A percentile compares a stretch with the other conserved stretches of the same genome.
Evolutionary conservation across 2,797 vertebrate genomes (phyloP).

Genomic region (Xiphorhynchus erythropygius): DNA sequence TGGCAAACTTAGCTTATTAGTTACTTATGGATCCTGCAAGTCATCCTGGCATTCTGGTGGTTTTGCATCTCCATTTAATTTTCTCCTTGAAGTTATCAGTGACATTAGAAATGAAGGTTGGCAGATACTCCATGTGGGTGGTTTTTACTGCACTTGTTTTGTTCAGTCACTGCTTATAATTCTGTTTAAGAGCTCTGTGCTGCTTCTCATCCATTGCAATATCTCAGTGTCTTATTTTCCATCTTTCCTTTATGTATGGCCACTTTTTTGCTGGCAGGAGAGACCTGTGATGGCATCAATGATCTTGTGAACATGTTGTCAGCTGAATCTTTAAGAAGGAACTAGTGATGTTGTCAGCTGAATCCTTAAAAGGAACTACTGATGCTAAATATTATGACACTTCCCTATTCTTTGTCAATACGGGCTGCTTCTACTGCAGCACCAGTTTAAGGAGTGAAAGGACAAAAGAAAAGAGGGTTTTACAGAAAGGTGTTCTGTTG

Average conservation of each 20-base stretch:
- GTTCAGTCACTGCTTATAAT: conserved; percentile 15
- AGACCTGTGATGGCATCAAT: background rate
- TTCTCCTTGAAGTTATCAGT: conserved; percentile 59
- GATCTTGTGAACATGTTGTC: background rate
- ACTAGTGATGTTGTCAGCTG: background rate
- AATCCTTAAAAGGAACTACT: background rate
- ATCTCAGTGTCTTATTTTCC: background rate
- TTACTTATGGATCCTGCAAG: conserved; percentile 53
- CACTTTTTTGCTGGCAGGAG: background rate
- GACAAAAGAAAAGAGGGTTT: background rate
- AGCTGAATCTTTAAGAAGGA: background rate
- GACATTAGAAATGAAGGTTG: conserved; percentile 47
- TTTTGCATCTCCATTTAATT: conserved; percentile 49
- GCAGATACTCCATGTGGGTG: conserved; percentile 32
- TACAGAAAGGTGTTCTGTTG: background rate
- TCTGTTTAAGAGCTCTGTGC: background rate
- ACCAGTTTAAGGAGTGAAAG: background rate
- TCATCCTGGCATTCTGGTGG: conserved; percentile 36
- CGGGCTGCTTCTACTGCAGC: background rate
- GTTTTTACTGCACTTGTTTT: conserved; percentile 32
- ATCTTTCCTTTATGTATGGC: background rate
- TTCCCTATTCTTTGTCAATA: background rate
- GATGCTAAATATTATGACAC: background rate
- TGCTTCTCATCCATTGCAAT: background rate
- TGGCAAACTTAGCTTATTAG: conserved; percentile 26